Conservation (phyloP, 2,797 vertebrate genomes). For the Xenopus petersii region DNA sequence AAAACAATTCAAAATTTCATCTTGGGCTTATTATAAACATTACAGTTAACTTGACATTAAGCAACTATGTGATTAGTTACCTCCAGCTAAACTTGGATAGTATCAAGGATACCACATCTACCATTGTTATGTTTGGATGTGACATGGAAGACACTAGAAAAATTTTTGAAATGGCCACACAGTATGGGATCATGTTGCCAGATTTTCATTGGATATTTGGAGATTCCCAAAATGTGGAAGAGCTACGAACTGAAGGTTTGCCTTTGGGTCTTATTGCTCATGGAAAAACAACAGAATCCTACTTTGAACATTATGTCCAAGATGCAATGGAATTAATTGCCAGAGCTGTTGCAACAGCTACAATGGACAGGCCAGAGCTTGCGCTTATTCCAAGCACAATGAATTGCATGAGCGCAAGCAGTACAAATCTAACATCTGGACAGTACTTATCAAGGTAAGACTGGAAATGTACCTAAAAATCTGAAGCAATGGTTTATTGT, state of each 20-base stretch:
- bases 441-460: conserved; percentile 90
- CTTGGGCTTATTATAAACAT: conserved; percentile 85
- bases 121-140: conserved; percentile 90
- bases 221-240: conserved; percentile 90
- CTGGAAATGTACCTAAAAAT: not conserved
- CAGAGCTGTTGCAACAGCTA: conserved; percentile 84
- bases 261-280: conserved; percentile 90
- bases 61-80: conserved; percentile 69
- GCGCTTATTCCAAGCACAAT: conserved; percentile 90
- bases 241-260: conserved; percentile 87
- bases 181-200: conserved; percentile 71
- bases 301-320: conserved; percentile 88
- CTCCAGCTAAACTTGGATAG: conserved; percentile 76
- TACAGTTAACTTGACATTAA: conserved; percentile 67
- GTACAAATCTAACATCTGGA: conserved; percentile 83
- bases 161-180: conserved; percentile 76
- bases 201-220: conserved; percentile 92
- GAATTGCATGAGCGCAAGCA: conserved; percentile 82
- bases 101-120: conserved; percentile 76
- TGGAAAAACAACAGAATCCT: conserved; percentile 81
- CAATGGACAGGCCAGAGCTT: conserved; percentile 79
- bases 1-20: conserved; percentile 87
- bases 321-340: conserved; percentile 88
- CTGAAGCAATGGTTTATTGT: no score
- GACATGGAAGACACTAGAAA: conserved; percentile 82